phyloP scores from a whole-genome alignment of 2,888 invertebrate genomes.

The Anoplius nigerrimus region DNA sequence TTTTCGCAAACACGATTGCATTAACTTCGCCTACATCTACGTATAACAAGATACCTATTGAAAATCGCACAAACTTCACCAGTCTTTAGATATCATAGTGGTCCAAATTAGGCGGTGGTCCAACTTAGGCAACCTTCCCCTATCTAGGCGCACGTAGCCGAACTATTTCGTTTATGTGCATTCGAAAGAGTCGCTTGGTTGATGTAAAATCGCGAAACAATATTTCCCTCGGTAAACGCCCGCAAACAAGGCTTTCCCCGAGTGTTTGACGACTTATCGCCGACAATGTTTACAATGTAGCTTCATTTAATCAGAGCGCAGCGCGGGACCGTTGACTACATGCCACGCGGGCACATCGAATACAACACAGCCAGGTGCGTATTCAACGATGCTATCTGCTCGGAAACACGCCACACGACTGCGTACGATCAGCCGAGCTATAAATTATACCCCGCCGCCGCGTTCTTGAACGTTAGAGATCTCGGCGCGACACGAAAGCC shows the following conservation, averaged over 20 bases:
- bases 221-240: slow-evolving; percentile 26
- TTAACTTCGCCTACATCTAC: no score
- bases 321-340: slow-evolving; percentile 37
- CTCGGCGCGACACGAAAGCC: slow-evolving; percentile 24
- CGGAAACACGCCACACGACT: slow-evolving; percentile 55
- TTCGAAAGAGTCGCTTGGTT: slow-evolving; percentile 18
- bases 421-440: slow-evolving; percentile 56
- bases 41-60: no score
- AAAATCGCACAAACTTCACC: no score
- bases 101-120: no score
- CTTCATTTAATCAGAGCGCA: slow-evolving; percentile 56
- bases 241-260: slow-evolving; percentile 36
- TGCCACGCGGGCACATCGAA: slow-evolving; percentile 27
- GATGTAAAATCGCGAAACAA: not conserved
- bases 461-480: slow-evolving; percentile 30
- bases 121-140: no score
- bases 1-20: no score
- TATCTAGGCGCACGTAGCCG: not conserved
- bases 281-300: slow-evolving; percentile 47
- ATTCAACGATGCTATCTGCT: slow-evolving; percentile 54
- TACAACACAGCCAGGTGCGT: slow-evolving; percentile 53
- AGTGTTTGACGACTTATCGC: slow-evolving; percentile 44
- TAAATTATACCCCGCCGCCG: slow-evolving; percentile 52
- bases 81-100: no score
- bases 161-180: slow-evolving; percentile 18